Percentiles rank a stretch among this genome's conserved stretches.
Evolutionary conservation across 2,113 vertebrate species (phyloP).

Genomic region (Arenaria interpres): DNA sequence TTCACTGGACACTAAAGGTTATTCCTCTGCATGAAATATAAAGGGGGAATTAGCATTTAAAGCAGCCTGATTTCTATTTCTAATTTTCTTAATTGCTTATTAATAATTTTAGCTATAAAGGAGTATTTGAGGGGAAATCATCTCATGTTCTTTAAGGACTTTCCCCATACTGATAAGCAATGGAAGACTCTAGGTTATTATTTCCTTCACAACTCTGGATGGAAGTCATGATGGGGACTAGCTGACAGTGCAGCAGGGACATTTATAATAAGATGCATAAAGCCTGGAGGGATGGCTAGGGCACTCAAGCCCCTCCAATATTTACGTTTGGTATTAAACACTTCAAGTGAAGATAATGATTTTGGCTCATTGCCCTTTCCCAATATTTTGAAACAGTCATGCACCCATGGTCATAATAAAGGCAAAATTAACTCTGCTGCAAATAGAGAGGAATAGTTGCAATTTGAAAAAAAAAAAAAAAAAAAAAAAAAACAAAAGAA

Average conservation of each 20-base stretch:
- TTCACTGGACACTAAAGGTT: not conserved
- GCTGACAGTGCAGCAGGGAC: not conserved
- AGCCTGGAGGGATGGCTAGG: conserved; percentile 23
- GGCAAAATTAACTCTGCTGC: not conserved
- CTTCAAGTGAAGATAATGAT: conserved; percentile 50
- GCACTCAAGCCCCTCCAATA: conserved; percentile 45
- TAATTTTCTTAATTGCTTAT: not conserved
- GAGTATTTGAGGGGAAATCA: not conserved
- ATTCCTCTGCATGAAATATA: not conserved
- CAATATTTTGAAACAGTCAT: conserved; percentile 33
- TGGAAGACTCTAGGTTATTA: not conserved
- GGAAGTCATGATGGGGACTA: not conserved
- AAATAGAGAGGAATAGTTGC: not conserved
- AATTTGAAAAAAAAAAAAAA: not conserved
- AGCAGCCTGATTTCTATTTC: not conserved
- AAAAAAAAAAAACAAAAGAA: not conserved
- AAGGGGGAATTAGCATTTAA: not conserved
- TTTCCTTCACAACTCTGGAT: not conserved
- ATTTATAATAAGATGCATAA: conserved; percentile 32
- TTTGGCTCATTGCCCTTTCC: conserved; percentile 53
- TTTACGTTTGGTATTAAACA: conserved; percentile 52
- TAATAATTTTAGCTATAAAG: not conserved
- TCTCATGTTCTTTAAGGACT: not conserved
- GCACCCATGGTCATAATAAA: conserved; percentile 24
- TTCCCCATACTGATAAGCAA: not conserved